Base-by-base conservation (phyloP, 2,888 invertebrate genomes). In the Oscheius sp. region DNA sequence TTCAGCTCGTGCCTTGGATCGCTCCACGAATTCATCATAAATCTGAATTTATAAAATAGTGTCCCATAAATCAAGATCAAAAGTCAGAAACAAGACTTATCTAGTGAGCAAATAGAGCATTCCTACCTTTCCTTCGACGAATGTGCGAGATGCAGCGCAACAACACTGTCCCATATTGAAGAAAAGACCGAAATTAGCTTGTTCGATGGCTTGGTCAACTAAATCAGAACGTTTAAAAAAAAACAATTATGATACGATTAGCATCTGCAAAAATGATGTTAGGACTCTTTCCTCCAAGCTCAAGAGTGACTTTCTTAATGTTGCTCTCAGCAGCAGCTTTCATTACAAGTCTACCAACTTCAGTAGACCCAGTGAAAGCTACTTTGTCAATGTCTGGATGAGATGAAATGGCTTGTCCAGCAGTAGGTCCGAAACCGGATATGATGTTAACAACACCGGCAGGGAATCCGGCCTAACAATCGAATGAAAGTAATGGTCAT, bases 211-310 rank as follows among this genome's bases (percentile, higher is more conserved):
- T 12, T 78, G 64, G 47, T 87, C 87, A 68, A 88, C 81, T n/a
- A n/a, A n/a, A n/a, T n/a, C n/a, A n/a, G n/a, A n/a, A n/a, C n/a
- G n/a, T n/a, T n/a, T n/a, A n/a, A n/a, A n/a, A n/a, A n/a, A n/a
- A n/a, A n/a, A n/a, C n/a, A n/a, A n/a, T n/a, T n/a, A n/a, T n/a
- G n/a, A n/a, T n/a, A n/a, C n/a, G n/a, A 64, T 86, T 76, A 20
- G 82, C 80, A 57, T 87, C 87, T 30, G 82, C 91, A 84, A 92
- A 93, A 14, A 94, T 89, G 17, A 94, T 92, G 20, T 93, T 88
- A 0, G 94, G 94, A 86, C 92, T 93, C 87, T 94, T 94, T 70
- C 94, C 94, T 41, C 94, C 94, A 41, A 94, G 88, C 86, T 94
- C 94, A 65, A 95, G 87, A 2, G 92, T 91, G 0, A 94, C 91